Conservation (phyloP, 2,113 vertebrate species). For the Nesospiza acunhae region DNA sequence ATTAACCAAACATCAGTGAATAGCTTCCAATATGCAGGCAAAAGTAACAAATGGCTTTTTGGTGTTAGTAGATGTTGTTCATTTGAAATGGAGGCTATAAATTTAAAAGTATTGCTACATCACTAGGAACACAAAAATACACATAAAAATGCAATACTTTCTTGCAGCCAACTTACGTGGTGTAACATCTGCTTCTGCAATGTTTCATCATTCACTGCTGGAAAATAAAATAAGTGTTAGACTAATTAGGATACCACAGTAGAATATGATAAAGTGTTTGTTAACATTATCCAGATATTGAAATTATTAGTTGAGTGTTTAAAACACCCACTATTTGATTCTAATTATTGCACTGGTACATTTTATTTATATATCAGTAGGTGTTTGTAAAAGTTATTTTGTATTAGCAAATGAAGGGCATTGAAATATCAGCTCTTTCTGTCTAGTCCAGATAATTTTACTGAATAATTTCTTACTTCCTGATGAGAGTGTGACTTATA, state of each 20-base stretch:
- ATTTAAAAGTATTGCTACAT: slow-evolving; percentile 21
- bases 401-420: neutral
- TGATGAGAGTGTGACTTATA: neutral
- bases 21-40: slow-evolving; percentile 4
- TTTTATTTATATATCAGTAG: neutral
- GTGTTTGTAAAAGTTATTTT: neutral
- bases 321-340: neutral
- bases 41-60: slow-evolving; percentile 34
- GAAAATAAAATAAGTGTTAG: slow-evolving; percentile 6
- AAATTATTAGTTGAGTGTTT: neutral
- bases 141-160: neutral
- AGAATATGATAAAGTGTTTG: neutral
- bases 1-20: neutral
- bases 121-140: neutral
- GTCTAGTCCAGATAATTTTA: neutral
- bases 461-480: neutral
- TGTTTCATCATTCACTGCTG: neutral
- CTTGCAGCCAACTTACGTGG: neutral
- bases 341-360: neutral
- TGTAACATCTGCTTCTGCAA: slow-evolving; percentile 27
- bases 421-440: neutral
- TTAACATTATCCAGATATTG: neutral
- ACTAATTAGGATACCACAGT: neutral
- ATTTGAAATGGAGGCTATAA: slow-evolving; percentile 29
- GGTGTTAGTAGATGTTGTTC: neutral